Conservation (phyloP, 1,140 invertebrate species). For the Penaeus chinensis region DNA sequence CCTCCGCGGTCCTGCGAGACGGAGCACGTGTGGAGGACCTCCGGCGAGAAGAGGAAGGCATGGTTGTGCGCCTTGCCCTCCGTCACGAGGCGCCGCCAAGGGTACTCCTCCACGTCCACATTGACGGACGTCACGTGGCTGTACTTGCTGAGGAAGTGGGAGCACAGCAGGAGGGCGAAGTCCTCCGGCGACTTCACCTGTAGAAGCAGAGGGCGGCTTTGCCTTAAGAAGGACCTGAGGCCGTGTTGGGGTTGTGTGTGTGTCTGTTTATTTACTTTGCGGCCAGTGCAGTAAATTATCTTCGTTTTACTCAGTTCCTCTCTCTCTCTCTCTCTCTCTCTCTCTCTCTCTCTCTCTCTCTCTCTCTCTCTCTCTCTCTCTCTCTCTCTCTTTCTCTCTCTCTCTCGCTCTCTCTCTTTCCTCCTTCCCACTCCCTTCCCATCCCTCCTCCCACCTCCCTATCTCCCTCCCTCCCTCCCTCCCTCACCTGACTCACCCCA, state of each 20-base stretch:
- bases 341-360: no score
- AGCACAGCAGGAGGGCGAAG: conserved; percentile 73
- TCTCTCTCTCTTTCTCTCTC: no score
- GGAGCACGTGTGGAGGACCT: conserved; percentile 74
- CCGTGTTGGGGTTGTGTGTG: no score
- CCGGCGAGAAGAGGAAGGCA: conserved; percentile 78
- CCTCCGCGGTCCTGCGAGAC: conserved; percentile 76
- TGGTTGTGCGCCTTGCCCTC: conserved; percentile 76
- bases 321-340: no score
- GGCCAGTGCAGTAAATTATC: no score
- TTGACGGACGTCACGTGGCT: conserved; percentile 77
- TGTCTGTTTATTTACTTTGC: no score
- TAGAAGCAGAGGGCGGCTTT: conserved; percentile 15
- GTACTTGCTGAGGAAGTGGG: conserved; percentile 80
- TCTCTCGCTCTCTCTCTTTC: no score
- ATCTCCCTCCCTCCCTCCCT: background rate
- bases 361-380: no score
- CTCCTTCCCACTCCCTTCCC: no score
- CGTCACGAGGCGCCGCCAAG: conserved; percentile 78
- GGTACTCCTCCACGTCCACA: conserved; percentile 78
- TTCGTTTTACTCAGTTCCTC: no score
- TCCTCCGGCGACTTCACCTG: conserved; percentile 78
- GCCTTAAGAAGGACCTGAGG: no score
- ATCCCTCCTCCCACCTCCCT: no score
- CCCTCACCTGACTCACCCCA: conserved; percentile 69